These are phyloP conservation scores for Aptenodytes patagonicus DNA, from an alignment of 2,113 vertebrate genomes.

Conservation along the genomic window DNA sequence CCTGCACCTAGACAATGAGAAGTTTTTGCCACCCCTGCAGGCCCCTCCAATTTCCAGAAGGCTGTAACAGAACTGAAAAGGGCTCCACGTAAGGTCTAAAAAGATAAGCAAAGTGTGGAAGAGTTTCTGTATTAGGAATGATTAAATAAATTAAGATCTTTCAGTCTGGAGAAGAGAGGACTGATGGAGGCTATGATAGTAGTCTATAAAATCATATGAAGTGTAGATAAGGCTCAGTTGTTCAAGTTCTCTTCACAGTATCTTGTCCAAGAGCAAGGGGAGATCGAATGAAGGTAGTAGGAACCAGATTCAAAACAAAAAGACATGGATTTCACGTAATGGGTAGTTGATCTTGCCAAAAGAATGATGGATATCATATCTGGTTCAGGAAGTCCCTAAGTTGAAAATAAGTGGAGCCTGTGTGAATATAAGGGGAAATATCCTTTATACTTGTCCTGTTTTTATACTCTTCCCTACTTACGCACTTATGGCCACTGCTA, in stretches of 20 bases:
- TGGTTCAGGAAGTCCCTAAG: not conserved
- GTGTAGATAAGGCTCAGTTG: conserved; percentile 11
- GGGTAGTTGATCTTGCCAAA: not conserved
- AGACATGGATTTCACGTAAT: not conserved
- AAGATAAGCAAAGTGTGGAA: not conserved
- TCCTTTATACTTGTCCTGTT: not conserved
- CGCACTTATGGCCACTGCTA: not conserved
- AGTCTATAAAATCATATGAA: not conserved
- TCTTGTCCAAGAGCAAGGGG: not conserved
- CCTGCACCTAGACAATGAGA: not conserved
- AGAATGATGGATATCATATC: not conserved
- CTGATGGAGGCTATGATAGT: not conserved
- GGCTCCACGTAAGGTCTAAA: not conserved
- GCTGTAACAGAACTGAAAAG: not conserved
- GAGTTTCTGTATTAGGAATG: not conserved
- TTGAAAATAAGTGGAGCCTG: not conserved
- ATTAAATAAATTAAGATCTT: conserved; percentile 4
- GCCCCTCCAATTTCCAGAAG: not conserved
- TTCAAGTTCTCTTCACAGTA: not conserved
- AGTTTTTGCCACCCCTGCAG: not conserved
- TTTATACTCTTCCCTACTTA: not conserved
- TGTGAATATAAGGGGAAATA: not conserved
- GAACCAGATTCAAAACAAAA: conserved; percentile 1
- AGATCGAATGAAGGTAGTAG: conserved; percentile 27
- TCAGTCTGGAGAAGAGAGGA: not conserved